Percentiles rank a stretch among this genome's conserved stretches.
Evolutionary conservation across 2,888 invertebrate genomes (phyloP).

Genomic region (Pyralis farinalis): DNA sequence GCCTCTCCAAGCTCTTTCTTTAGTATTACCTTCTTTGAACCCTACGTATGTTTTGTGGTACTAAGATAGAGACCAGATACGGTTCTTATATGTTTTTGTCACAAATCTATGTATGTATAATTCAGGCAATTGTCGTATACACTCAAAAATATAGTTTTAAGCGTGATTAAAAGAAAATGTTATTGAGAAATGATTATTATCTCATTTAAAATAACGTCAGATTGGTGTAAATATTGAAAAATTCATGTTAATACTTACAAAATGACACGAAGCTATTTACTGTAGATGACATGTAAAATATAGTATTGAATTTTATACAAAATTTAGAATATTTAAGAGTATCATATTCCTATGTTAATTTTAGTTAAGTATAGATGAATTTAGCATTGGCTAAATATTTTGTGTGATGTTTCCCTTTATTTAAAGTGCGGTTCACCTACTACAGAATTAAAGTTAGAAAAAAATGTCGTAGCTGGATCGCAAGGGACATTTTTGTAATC

Average conservation of each 20-base stretch:
- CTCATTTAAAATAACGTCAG: conserved; percentile 6
- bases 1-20: no score
- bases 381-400: conserved; percentile 17
- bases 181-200: conserved; percentile 8
- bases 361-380: conserved; percentile 13
- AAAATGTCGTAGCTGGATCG: no score
- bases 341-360: conserved; percentile 19
- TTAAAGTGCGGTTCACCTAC: no score
- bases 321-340: conserved; percentile 21
- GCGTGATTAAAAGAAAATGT: neutral
- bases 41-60: no score
- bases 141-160: neutral
- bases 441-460: no score
- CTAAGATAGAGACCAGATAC: no score
- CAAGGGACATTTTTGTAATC: no score
- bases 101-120: neutral
- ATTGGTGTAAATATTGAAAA: conserved; percentile 7
- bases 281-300: conserved; percentile 38
- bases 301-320: conserved; percentile 63
- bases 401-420: conserved; percentile 12
- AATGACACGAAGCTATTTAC: conserved; percentile 23
- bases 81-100: neutral
- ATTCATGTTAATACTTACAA: conserved; percentile 24
- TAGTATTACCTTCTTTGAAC: no score
- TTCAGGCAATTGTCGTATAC: neutral